phyloP scores from a whole-genome alignment of 2,113 vertebrate genomes.

The Protobothrops mucrosquamatus region DNA sequence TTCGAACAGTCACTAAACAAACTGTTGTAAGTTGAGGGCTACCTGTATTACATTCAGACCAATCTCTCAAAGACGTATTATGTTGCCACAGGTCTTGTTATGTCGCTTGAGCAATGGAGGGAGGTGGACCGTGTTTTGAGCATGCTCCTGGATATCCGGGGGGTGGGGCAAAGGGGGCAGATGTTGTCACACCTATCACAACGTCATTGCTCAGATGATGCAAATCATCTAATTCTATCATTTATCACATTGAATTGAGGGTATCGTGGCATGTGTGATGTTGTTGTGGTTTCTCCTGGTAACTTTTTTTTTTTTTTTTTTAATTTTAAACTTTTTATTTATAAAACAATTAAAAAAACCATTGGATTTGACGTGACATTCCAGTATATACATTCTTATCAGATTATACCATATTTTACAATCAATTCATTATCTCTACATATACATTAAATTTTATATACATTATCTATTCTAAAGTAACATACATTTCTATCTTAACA shows the following conservation, averaged over 20 bases:
- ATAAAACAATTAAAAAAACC: too few relatives aligned
- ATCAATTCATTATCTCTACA: too few relatives aligned
- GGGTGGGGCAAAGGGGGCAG: not conserved
- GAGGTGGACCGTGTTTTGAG: not conserved
- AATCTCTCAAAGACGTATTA: not conserved
- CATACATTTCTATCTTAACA: too few relatives aligned
- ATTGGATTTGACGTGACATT: too few relatives aligned
- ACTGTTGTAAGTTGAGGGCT: too few relatives aligned
- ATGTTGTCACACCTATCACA: not conserved
- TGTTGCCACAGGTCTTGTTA: not conserved
- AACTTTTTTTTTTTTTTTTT: too few relatives aligned
- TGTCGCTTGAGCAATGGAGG: not conserved
- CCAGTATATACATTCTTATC: too few relatives aligned
- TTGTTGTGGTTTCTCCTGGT: not conserved
- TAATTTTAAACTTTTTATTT: too few relatives aligned
- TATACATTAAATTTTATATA: too few relatives aligned
- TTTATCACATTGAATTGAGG: not conserved
- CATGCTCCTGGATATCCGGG: not conserved
- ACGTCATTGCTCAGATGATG: not conserved
- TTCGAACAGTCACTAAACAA: too few relatives aligned
- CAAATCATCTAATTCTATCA: not conserved
- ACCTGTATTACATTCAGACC: not conserved
- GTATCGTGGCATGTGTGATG: not conserved
- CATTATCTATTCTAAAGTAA: too few relatives aligned
- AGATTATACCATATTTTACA: too few relatives aligned